These are phyloP conservation scores for Agrotis clavis DNA, from an alignment of 2,888 invertebrate genomes.

Conservation along the genomic window DNA sequence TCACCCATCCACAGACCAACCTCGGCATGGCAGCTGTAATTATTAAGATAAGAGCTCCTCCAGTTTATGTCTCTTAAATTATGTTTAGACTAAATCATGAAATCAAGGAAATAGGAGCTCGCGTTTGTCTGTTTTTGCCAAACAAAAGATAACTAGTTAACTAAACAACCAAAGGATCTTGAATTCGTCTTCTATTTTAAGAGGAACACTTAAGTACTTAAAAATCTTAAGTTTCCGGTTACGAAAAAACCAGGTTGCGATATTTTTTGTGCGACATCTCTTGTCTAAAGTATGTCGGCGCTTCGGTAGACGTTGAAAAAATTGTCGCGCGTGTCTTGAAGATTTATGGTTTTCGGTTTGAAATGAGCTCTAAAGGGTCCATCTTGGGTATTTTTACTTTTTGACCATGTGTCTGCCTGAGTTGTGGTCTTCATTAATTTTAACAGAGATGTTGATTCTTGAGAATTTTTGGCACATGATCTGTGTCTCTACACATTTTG, in stretches of 20 bases:
- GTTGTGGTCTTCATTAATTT: slow-evolving; percentile 20
- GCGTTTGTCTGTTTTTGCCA: too few relatives aligned
- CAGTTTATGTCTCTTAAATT: too few relatives aligned
- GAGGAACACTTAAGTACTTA: slow-evolving; percentile 42
- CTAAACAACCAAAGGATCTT: slow-evolving; percentile 31
- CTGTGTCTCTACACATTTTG: too few relatives aligned
- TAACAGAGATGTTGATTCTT: neutral
- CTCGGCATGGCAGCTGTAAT: neutral
- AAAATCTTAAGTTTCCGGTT: slow-evolving; percentile 54
- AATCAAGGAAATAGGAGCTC: too few relatives aligned
- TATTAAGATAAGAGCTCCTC: neutral
- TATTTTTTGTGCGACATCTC: slow-evolving; percentile 42
- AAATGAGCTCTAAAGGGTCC: slow-evolving; percentile 19
- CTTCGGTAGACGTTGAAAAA: slow-evolving; percentile 56
- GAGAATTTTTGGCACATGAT: neutral
- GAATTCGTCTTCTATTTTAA: slow-evolving; percentile 19
- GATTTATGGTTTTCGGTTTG: slow-evolving; percentile 54
- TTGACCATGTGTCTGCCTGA: slow-evolving; percentile 45
- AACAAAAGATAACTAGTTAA: too few relatives aligned
- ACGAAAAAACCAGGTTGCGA: slow-evolving; percentile 21
- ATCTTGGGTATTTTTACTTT: slow-evolving; percentile 32
- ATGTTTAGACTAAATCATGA: too few relatives aligned
- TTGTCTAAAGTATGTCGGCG: slow-evolving; percentile 41
- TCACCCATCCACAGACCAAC: neutral
- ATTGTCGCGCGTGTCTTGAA: slow-evolving; percentile 60